Base-by-base conservation (phyloP, 2,888 invertebrate species). In the Drosophila cognata region DNA sequence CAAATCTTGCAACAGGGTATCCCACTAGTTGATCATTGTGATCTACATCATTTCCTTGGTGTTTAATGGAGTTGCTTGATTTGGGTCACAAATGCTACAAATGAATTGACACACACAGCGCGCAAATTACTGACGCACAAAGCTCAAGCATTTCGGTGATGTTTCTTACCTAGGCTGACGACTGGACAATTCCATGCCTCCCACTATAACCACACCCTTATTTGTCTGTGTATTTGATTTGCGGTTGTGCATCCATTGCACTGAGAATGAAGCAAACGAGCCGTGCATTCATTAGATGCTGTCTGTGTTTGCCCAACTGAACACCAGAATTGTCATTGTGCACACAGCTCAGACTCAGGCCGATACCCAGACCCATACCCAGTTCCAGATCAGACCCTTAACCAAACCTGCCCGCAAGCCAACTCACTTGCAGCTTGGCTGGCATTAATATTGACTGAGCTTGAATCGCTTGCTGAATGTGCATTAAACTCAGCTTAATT, bases 191-290 rank as follows among this genome's bases (percentile, higher is more conserved):
- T 35, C 46, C 7, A n/a, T 8, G 46, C 25, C 4, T 8, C 25
- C 4, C 7, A 2, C 46, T 46, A 2, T 46, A 41, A 41, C 33
- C 21, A 4, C 31, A 2, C 31, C 28, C 1, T 7, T 18, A 2
- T 55, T 55, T 52, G 67, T 59, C 71, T 83, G 83, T 88, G 83
- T 85, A 76, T 85, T 88, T 85, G 85, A 85, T 83, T 88, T 85
- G 85, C 81, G 85, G 88, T 88, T 88, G 81, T 81, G 81, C 79
- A 88, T 85, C 74, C 85, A 88, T 83, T 77, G 79, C 88, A 81
- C 79, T 81, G 83, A 81, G 85, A 88, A 88, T 85, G 88, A 85
- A 85, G 81, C 85, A 85, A 88, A 83, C 85, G 88, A 88, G 83
- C 85, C 88, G 46, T 88, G 85, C 62, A 81, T 85, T 88, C 88